A percentile compares a stretch with the other conserved stretches of the same genome.
Evolutionary conservation across 1,140 invertebrate species (phyloP).

Genomic region (Apis dorsata): DNA sequence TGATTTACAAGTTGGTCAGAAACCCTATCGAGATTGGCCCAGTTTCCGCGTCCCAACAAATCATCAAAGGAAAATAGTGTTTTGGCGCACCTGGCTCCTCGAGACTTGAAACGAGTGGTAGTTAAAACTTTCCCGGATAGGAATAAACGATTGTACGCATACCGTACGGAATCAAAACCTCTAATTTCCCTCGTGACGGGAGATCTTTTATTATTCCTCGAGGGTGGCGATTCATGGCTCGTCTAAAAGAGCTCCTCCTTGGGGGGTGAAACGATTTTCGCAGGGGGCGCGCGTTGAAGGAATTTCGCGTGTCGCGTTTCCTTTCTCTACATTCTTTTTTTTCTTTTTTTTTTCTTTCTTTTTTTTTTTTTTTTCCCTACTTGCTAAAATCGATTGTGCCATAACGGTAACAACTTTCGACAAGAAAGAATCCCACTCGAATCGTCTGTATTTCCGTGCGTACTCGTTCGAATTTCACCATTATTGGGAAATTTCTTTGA

Average conservation of each 20-base stretch:
- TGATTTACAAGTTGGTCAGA: slow-evolving; percentile 29
- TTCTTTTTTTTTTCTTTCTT: no score
- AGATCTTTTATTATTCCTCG: slow-evolving; percentile 59
- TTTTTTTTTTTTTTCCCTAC: no score
- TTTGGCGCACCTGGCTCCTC: slow-evolving; percentile 54
- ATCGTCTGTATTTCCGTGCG: slow-evolving; percentile 7
- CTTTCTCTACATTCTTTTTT: slow-evolving; percentile 20
- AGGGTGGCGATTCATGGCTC: slow-evolving; percentile 46
- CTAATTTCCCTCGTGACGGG: slow-evolving; percentile 77
- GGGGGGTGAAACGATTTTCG: slow-evolving; percentile 37
- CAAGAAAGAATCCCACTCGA: slow-evolving; percentile 46
- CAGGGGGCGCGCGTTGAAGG: slow-evolving; percentile 26
- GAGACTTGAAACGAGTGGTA: slow-evolving; percentile 35
- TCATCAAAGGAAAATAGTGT: slow-evolving; percentile 45
- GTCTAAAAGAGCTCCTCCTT: slow-evolving; percentile 34
- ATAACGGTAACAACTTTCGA: slow-evolving; percentile 53
- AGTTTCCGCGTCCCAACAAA: slow-evolving; percentile 31
- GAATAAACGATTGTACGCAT: slow-evolving; percentile 62
- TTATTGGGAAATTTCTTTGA: not conserved
- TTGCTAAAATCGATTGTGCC: slow-evolving; percentile 39
- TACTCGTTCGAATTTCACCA: slow-evolving; percentile 42
- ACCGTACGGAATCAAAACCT: slow-evolving; percentile 68
- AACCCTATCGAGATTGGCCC: slow-evolving; percentile 33
- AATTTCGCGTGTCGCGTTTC: slow-evolving; percentile 58
- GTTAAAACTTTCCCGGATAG: slow-evolving; percentile 54